Evolutionary conservation across 2,113 vertebrate genomes (phyloP), one percentile per base, ranked within the genome.

Genomic region (Thermophis baileyi): DNA sequence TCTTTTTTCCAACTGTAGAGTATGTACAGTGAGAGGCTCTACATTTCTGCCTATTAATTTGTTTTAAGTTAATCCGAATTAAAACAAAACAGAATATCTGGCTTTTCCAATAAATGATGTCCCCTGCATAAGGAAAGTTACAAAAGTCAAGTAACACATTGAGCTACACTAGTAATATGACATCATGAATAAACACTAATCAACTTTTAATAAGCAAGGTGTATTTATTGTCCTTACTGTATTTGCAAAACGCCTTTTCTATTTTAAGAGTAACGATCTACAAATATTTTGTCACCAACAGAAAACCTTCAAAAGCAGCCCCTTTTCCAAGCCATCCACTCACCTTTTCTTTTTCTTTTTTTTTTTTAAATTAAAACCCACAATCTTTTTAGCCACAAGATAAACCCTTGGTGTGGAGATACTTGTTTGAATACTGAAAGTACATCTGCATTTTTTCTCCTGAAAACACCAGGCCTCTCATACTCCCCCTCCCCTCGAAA

Each of bases 131-230:
- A 96, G 94, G 96, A 97, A 91, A 95, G 50, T 93, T 92, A 49
- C 90, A 96, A 95, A 96, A 94, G 94, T 96, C 96, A 95, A 96
- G 95, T 90, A 95, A 96, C 94, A 94, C 93, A 95, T 93, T 74
- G 87, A 93, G 94, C 63, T 85, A 90, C 22, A 93, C 27, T 91
- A 55, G 92, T 90, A 95, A 95, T 95, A 96, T 87, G 93, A 87
- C 93, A 89, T 89, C 3, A 91, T 49, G 55, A 27, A 89, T 12
- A 90, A 44, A 24, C 89, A 40, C 63, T 24, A 90, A 90, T 20
- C 24, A 86, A 93, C 91, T 55, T 57, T 22, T 85, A 89, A 89
- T 88, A 91, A 93, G 86, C 96, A 96, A 0, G 7, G 95, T 92
- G 94, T 95, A 24, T 30, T 35, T 69, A 16, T n/a, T 35, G 63